phyloP scores from a whole-genome alignment of 2,113 vertebrate genomes.

The Alosa alosa region DNA sequence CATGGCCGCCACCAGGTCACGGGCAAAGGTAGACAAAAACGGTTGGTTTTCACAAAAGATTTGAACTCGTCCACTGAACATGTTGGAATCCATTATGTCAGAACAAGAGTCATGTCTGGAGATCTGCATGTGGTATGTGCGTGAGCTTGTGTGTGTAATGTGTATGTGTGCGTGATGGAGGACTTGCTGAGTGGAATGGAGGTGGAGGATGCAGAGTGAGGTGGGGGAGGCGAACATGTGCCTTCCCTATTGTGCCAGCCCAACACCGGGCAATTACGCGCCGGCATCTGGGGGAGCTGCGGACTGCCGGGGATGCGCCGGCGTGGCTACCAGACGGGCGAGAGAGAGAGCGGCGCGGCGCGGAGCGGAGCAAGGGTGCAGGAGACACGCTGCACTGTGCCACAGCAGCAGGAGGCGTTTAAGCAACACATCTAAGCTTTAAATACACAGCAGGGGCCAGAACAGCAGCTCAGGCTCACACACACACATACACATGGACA shows the following conservation, averaged over 20 bases:
- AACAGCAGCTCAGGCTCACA: no score
- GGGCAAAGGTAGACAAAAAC: background rate
- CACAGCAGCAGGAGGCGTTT: slow-evolving; percentile 52
- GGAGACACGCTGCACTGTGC: slow-evolving; percentile 48
- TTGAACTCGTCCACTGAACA: background rate
- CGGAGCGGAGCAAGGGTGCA: slow-evolving; percentile 34
- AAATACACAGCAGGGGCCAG: slow-evolving; percentile 50
- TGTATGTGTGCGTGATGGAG: slow-evolving; percentile 39
- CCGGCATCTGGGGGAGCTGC: slow-evolving; percentile 68
- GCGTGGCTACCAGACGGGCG: slow-evolving; percentile 9
- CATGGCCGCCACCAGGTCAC: background rate
- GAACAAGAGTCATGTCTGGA: slow-evolving; percentile 19
- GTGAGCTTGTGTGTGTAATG: slow-evolving; percentile 38
- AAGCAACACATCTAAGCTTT: slow-evolving; percentile 50
- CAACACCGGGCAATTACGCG: slow-evolving; percentile 71
- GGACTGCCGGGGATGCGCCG: slow-evolving; percentile 42
- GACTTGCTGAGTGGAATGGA: background rate
- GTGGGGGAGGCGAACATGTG: background rate
- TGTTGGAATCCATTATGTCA: background rate
- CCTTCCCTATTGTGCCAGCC: slow-evolving; percentile 69
- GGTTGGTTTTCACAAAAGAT: background rate
- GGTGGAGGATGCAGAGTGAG: slow-evolving; percentile 32
- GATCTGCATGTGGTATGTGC: slow-evolving; percentile 55
- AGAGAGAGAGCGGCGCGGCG: background rate
- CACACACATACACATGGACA: no score